Percentiles rank a stretch among this genome's conserved stretches.
Conservation (phyloP, 2,113 vertebrate species). For the Crocuta crocuta region DNA sequence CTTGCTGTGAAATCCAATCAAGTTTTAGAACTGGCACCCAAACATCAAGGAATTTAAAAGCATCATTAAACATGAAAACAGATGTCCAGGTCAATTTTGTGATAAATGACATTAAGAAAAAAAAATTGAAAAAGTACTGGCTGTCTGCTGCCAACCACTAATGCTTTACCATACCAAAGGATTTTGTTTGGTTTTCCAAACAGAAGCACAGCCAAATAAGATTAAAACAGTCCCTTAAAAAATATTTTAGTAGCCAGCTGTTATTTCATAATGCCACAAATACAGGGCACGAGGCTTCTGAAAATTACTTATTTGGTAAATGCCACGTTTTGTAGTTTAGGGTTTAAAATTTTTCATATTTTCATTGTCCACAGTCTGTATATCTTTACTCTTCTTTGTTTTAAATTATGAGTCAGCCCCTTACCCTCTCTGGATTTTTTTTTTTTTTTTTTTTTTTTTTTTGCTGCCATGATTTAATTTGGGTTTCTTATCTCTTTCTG, state of each 20-base stretch:
- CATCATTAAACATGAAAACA: conserved; percentile 41
- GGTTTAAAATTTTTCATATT: conserved; percentile 29
- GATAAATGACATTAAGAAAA: background rate
- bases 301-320: conserved; percentile 33
- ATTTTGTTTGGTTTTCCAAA: conserved; percentile 8
- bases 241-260: background rate
- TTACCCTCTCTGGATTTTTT: conserved; percentile 14
- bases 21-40: background rate
- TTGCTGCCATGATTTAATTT: conserved; percentile 66
- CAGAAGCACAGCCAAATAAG: background rate
- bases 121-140: background rate
- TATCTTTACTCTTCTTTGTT: background rate
- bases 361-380: background rate
- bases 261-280: conserved; percentile 46
- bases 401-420: conserved; percentile 45
- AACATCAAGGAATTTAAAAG: conserved; percentile 41
- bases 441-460: background rate
- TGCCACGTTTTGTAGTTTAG: conserved; percentile 4
- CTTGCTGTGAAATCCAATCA: conserved; percentile 50
- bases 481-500: conserved; percentile 63
- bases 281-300: background rate
- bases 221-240: conserved; percentile 8
- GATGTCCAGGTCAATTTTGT: conserved; percentile 13
- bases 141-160: background rate
- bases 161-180: background rate